phyloP scores from a whole-genome alignment of 2,113 vertebrate species.

The Seriola dumerili region DNA sequence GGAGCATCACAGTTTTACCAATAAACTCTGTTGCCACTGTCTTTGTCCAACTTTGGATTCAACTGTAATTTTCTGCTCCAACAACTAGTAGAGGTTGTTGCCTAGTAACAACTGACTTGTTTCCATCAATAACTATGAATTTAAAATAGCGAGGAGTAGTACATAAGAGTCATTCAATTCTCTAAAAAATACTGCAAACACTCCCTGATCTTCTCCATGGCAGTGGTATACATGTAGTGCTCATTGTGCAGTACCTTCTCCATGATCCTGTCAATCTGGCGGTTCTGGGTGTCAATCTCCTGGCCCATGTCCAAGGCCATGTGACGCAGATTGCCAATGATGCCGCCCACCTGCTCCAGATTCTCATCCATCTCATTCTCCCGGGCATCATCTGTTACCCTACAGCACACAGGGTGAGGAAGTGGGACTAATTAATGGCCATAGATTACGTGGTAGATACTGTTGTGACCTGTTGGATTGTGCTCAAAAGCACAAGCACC shows the following conservation, averaged over 20 bases:
- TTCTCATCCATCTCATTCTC: slow-evolving; percentile 99
- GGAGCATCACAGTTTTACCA: not conserved
- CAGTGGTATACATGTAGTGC: not conserved
- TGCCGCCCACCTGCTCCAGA: slow-evolving; percentile 97
- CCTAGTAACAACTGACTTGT: not conserved
- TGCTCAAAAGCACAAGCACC: not conserved
- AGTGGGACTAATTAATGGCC: slow-evolving; percentile 22
- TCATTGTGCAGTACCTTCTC: slow-evolving; percentile 90
- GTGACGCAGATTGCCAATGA: slow-evolving; percentile 99
- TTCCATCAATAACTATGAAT: not conserved
- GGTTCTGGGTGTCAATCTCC: slow-evolving; percentile 99
- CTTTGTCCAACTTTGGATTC: not conserved
- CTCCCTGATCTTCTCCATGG: not conserved
- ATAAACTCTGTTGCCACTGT: not conserved
- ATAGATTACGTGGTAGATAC: slow-evolving; percentile 7
- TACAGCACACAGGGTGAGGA: slow-evolving; percentile 65
- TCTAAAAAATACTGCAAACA: not conserved
- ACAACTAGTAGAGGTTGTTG: not conserved
- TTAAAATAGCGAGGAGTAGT: not conserved
- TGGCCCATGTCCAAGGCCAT: slow-evolving; percentile 99
- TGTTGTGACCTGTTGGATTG: not conserved
- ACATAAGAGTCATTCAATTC: not conserved
- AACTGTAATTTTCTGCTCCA: not conserved
- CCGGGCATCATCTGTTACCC: slow-evolving; percentile 97
- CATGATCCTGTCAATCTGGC: slow-evolving; percentile 99